These are phyloP conservation scores for Patella vulgata DNA, from an alignment of 1,140 invertebrate genomes.

Conservation along the genomic window DNA sequence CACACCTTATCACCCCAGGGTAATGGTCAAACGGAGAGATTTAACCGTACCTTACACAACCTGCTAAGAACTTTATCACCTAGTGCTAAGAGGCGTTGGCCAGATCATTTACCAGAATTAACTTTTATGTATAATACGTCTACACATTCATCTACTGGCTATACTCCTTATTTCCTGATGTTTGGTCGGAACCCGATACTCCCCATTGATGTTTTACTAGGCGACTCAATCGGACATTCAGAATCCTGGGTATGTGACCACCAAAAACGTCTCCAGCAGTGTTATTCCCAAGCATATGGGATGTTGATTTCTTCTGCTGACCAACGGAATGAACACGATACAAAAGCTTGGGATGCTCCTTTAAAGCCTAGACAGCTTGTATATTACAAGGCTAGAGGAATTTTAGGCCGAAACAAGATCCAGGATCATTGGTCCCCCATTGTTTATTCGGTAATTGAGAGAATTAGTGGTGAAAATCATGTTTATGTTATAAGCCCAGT, in stretches of 20 bases:
- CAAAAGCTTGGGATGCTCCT: background rate
- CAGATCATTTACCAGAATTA: conserved; percentile 23
- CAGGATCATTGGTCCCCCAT: conserved; percentile 23
- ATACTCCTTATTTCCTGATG: conserved; percentile 20
- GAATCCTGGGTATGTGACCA: too few relatives aligned
- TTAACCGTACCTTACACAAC: conserved; percentile 36
- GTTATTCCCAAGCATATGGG: background rate
- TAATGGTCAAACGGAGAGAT: conserved; percentile 33
- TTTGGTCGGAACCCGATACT: conserved; percentile 10
- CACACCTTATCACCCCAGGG: conserved; percentile 38
- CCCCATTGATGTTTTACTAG: background rate
- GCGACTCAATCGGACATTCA: too few relatives aligned
- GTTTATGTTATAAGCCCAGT: too few relatives aligned
- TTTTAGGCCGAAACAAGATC: conserved; percentile 16
- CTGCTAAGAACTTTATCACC: conserved; percentile 26
- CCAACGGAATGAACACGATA: background rate
- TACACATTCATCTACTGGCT: conserved; percentile 25
- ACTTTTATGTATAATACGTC: conserved; percentile 24
- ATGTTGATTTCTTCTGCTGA: background rate
- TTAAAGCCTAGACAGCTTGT: background rate
- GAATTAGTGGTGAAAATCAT: too few relatives aligned
- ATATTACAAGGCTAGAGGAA: conserved; percentile 1
- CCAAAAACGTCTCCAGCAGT: too few relatives aligned
- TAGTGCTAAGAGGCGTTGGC: conserved; percentile 26
- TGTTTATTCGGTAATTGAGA: too few relatives aligned